These are phyloP conservation scores for Ditula angustiorana DNA, from an alignment of 2,888 invertebrate species.

Conservation along the genomic window DNA sequence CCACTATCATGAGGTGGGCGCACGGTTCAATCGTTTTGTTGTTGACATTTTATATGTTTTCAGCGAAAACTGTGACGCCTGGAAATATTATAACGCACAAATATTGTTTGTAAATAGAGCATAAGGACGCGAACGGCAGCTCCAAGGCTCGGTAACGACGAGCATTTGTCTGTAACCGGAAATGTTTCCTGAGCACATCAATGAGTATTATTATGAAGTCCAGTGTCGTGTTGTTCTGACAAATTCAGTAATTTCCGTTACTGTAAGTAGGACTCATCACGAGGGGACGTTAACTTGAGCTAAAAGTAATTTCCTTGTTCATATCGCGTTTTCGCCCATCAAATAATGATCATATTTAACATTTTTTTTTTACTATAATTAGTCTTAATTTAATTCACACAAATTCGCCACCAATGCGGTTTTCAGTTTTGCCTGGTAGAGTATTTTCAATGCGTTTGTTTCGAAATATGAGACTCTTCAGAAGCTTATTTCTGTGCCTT, in stretches of 20 bases:
- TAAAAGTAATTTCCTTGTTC: conserved; percentile 24
- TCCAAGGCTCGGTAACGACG: background rate
- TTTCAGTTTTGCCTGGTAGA: too few relatives aligned
- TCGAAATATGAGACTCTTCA: too few relatives aligned
- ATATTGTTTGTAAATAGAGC: conserved; percentile 14
- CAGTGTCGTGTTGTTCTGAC: background rate
- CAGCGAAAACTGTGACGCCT: background rate
- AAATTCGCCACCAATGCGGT: background rate
- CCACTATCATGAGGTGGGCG: conserved; percentile 4
- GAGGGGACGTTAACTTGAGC: background rate
- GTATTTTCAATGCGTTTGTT: too few relatives aligned
- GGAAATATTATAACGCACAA: background rate
- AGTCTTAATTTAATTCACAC: too few relatives aligned
- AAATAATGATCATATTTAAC: background rate
- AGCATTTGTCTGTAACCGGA: conserved; percentile 6
- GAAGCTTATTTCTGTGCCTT: too few relatives aligned
- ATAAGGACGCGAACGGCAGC: conserved; percentile 5
- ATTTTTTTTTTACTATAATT: background rate
- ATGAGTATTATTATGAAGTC: background rate
- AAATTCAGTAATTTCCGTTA: conserved; percentile 19
- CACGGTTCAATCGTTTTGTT: conserved; percentile 1
- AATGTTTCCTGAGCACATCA: background rate
- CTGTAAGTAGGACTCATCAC: conserved; percentile 2
- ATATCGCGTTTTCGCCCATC: background rate
- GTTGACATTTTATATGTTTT: background rate